Conservation (phyloP, 2,797 vertebrate genomes). For the Myiotriccus ornatus region DNA sequence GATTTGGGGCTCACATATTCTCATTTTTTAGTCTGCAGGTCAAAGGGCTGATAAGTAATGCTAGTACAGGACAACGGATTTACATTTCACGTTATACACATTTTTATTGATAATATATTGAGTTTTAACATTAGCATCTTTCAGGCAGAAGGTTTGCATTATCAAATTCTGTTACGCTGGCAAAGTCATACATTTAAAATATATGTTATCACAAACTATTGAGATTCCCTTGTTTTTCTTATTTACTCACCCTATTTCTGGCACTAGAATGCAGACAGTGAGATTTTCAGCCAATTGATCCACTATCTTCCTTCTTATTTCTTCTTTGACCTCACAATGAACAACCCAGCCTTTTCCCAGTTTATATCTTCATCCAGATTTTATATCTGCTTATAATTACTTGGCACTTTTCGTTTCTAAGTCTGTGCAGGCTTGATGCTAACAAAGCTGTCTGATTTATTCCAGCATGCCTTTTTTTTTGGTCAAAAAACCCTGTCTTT, state of each 20-base stretch:
- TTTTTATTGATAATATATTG: background rate
- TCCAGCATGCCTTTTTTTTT: background rate
- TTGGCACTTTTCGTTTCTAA: background rate
- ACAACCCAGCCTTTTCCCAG: background rate
- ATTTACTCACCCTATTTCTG: background rate
- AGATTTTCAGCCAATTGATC: background rate
- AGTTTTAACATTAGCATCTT: background rate
- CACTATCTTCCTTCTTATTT: background rate
- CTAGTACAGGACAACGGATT: background rate
- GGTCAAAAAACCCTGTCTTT: accelerated
- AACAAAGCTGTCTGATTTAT: background rate
- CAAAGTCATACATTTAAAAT: background rate
- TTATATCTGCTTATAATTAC: background rate
- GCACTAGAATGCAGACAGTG: background rate
- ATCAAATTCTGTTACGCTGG: background rate
- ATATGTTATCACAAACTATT: background rate
- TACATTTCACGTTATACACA: background rate
- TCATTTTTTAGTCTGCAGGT: background rate
- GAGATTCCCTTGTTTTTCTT: background rate
- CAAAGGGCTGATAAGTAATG: background rate
- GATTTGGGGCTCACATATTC: background rate
- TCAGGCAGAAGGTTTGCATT: background rate
- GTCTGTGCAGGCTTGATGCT: background rate
- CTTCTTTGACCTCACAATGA: background rate
- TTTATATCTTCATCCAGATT: background rate